These are phyloP conservation scores for Aurelia sp. DNA, from an alignment of 30 jellyfish, hydroid and myxozoan genomes.

Conservation along the genomic window DNA sequence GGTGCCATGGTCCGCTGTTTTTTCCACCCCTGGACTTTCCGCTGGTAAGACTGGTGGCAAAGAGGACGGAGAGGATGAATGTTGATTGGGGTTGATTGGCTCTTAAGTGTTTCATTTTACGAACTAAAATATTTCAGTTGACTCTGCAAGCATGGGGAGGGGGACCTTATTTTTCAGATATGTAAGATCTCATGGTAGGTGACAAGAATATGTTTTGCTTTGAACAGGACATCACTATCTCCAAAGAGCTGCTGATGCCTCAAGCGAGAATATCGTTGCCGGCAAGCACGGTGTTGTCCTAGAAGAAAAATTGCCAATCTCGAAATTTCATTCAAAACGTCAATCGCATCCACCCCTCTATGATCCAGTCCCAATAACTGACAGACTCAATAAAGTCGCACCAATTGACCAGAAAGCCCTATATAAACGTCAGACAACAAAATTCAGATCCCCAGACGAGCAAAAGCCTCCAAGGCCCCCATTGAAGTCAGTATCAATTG, in stretches of 20 bases:
- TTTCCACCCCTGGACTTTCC: no score
- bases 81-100: no score
- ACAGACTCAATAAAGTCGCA: slow-evolving; percentile 34
- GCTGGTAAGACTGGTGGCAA: no score
- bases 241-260: slow-evolving; percentile 51
- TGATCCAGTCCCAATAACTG: slow-evolving; percentile 49
- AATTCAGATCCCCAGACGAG: slow-evolving; percentile 43
- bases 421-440: not conserved
- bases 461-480: slow-evolving; percentile 17
- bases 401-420: not conserved
- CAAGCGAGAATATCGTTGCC: slow-evolving; percentile 3
- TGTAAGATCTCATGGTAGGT: no score
- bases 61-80: no score
- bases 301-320: slow-evolving; percentile 54
- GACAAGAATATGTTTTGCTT: not conserved
- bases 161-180: no score
- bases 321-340: slow-evolving; percentile 21
- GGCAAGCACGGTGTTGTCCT: slow-evolving; percentile 40
- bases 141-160: no score
- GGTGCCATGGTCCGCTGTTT: no score
- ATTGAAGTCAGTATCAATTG: slow-evolving; percentile 10
- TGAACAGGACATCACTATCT: slow-evolving; percentile 25
- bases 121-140: no score
- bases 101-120: no score
- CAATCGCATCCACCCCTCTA: slow-evolving; percentile 58